phyloP scores from a whole-genome alignment of 2,888 invertebrate species.

The Phrixothrix hirtus region DNA sequence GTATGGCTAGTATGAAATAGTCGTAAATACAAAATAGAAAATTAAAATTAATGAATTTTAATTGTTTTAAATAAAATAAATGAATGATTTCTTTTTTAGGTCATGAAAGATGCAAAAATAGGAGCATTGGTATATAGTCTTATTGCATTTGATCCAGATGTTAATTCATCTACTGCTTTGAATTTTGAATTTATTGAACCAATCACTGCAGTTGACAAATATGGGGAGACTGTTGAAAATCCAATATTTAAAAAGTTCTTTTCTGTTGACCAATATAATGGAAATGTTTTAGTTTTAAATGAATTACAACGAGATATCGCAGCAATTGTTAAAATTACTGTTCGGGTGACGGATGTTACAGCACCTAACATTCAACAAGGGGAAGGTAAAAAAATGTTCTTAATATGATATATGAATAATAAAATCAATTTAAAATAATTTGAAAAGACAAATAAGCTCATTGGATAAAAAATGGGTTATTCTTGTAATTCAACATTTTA shows the following conservation, averaged over 20 bases:
- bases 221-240: slow-evolving; percentile 66
- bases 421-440: too few relatives aligned
- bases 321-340: slow-evolving; percentile 76
- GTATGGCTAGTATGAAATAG: too few relatives aligned
- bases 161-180: slow-evolving; percentile 68
- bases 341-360: slow-evolving; percentile 79
- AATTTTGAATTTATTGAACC: slow-evolving; percentile 69
- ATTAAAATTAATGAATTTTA: neutral
- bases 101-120: slow-evolving; percentile 76
- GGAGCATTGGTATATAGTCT: slow-evolving; percentile 74
- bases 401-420: too few relatives aligned
- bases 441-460: too few relatives aligned
- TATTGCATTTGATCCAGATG: slow-evolving; percentile 79
- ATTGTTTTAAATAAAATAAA: neutral
- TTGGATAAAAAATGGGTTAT: too few relatives aligned
- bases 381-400: slow-evolving; percentile 73
- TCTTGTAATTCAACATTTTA: too few relatives aligned
- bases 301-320: slow-evolving; percentile 69
- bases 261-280: slow-evolving; percentile 63
- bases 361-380: slow-evolving; percentile 77
- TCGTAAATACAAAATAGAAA: neutral
- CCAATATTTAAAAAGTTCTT: slow-evolving; percentile 67
- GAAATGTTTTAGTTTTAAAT: slow-evolving; percentile 67
- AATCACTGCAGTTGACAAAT: slow-evolving; percentile 79
- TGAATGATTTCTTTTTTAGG: slow-evolving; percentile 48